Percentiles rank a stretch among this genome's conserved stretches.
Evolutionary conservation across 2,113 vertebrate genomes (phyloP).

Genomic region (Calcarius ornatus): DNA sequence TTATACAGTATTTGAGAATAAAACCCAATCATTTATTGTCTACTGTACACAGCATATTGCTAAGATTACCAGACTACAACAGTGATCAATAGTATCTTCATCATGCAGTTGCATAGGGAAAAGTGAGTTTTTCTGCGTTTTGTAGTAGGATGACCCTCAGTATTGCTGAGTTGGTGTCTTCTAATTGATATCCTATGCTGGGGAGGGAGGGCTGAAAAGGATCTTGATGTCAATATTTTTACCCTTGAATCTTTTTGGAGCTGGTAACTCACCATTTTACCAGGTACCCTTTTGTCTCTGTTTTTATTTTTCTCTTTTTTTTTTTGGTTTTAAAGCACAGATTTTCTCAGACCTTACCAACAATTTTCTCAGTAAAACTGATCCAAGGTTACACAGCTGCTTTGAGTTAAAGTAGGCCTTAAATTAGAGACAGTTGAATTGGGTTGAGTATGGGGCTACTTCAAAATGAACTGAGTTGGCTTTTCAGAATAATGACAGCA

Average conservation of each 20-base stretch:
- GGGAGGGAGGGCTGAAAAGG: background rate
- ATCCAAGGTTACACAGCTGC: background rate
- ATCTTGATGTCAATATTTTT: background rate
- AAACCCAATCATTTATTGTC: background rate
- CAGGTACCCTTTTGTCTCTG: background rate
- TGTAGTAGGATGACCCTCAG: background rate
- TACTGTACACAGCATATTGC: background rate
- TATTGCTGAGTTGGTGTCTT: background rate
- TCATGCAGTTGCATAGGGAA: background rate
- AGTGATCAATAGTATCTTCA: background rate
- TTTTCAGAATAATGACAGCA: background rate
- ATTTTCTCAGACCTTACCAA: background rate
- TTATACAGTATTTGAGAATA: background rate
- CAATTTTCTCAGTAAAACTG: background rate
- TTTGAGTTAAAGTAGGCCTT: background rate
- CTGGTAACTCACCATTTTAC: background rate
- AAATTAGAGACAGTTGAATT: background rate
- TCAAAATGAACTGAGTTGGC: background rate
- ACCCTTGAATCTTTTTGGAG: background rate
- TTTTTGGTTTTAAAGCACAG: background rate
- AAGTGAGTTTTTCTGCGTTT: background rate
- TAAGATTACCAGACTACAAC: background rate
- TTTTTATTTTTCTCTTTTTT: background rate
- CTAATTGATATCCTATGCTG: background rate
- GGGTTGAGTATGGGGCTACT: background rate